Base-by-base conservation (phyloP, 2,797 vertebrate genomes). In the Bovichtus diacanthus region DNA sequence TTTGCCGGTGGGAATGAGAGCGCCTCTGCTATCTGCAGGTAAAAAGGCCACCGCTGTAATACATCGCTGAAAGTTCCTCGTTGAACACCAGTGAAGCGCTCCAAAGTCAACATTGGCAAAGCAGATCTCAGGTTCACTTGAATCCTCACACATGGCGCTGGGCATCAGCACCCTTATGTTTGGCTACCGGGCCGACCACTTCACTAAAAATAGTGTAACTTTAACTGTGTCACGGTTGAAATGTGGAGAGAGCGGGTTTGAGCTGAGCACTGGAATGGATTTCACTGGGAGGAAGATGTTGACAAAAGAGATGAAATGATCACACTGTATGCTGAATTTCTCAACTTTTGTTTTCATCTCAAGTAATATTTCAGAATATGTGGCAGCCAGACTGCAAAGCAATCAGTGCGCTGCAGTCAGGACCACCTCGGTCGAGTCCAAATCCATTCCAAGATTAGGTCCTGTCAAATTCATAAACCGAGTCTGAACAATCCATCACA, bases 71-170 rank as follows among this genome's bases (percentile, higher is more conserved):
- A 74, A 55, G 60, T 75, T 75, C 36, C 19, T 64, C 50, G 9
- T 76, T 74, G 59, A 85, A 80, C 74, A 81, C 38, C 75, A 38
- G 55, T 2, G 19, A 53, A 50, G 3, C 8, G 13, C 36, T 85
- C 88, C 87, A 93, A 91, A 90, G 80, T 88, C 86, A 93, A 90
- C 85, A 90, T 31, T 4, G 10, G 78, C 50, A 44, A 65, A 83
- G 67, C 53, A 56, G 70, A 78, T 68, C 76, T 70, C 64, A 50
- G 78, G 62, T 91, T 91, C 78, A 80, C 59, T 75, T 90, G 82
- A 62, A 70, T 73, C 49, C 43, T 11, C 63, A 61, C 54, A 70
- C 74, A 82, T 50, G 25, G 12, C 74, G 58, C 55, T 13, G n/a
- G 78, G 73, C 80, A 70, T 91, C 87, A 81, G 61, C 67, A 59